phyloP scores from a whole-genome alignment of 2,888 invertebrate genomes.

The Encarsia formosa region DNA sequence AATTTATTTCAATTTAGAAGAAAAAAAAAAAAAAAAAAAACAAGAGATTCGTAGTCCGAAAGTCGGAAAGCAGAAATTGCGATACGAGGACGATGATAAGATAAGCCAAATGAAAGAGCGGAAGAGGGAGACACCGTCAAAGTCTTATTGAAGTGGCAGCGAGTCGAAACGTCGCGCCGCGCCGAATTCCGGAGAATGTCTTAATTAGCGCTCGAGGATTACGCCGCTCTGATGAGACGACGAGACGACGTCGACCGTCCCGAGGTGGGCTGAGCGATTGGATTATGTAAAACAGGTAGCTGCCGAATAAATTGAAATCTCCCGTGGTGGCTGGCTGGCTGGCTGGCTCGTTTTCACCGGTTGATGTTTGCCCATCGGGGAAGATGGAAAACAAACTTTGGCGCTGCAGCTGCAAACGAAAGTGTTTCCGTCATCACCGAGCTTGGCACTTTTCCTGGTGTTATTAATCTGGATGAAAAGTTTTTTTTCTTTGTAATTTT shows the following conservation, averaged over 20 bases:
- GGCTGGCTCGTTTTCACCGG: no score
- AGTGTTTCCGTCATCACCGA: not conserved
- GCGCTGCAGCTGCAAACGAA: no score
- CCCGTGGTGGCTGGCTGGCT: no score
- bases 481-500: no score
- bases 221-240: slow-evolving; percentile 26
- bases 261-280: slow-evolving; percentile 26
- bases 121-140: not conserved
- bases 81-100: not conserved
- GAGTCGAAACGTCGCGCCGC: slow-evolving; percentile 11
- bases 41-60: no score
- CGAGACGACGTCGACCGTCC: slow-evolving; percentile 4
- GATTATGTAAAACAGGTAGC: slow-evolving; percentile 42
- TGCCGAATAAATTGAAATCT: slow-evolving; percentile 36
- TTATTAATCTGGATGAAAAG: no score
- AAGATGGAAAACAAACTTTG: no score
- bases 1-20: no score
- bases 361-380: no score
- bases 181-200: slow-evolving; percentile 22
- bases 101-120: not conserved
- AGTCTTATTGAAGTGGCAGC: slow-evolving; percentile 12
- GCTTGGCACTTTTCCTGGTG: no score
- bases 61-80: not conserved
- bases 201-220: slow-evolving; percentile 27
- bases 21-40: no score